phyloP scores from a whole-genome alignment of 2,797 vertebrate genomes.

The Gouania willdenowi region DNA sequence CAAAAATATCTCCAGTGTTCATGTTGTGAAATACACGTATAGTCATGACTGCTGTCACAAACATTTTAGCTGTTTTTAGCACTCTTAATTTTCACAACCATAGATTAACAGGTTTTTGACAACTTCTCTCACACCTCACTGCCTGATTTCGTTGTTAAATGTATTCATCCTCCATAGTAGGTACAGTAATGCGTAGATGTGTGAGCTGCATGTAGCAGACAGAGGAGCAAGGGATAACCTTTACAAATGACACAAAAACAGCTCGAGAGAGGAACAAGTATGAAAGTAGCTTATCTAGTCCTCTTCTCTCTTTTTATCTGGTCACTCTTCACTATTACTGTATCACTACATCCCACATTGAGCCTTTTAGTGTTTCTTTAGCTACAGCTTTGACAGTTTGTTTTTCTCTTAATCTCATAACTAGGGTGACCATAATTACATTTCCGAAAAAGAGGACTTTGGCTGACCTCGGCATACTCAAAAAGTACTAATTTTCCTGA shows the following conservation, averaged over 20 bases:
- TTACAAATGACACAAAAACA: conserved; percentile 51
- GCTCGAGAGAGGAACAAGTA: conserved; percentile 33
- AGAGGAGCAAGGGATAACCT: conserved; percentile 55
- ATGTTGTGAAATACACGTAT: too few species aligned
- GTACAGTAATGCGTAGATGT: background rate
- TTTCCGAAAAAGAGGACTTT: too few species aligned
- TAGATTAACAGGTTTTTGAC: conserved; percentile 24
- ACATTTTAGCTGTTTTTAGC: conserved; percentile 15
- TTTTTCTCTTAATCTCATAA: conserved; percentile 26
- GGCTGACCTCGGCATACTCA: too few species aligned
- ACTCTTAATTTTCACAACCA: conserved; percentile 2
- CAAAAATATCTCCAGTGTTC: too few species aligned
- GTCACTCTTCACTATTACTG: conserved; percentile 29
- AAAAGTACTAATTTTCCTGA: too few species aligned
- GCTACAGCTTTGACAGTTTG: conserved; percentile 15
- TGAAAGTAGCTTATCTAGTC: conserved; percentile 50
- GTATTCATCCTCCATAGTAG: background rate
- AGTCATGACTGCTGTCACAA: too few species aligned
- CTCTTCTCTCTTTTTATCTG: conserved; percentile 39
- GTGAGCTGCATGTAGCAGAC: conserved; percentile 18
- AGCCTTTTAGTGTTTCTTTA: conserved; percentile 30
- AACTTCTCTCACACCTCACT: conserved; percentile 2
- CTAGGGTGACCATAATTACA: too few species aligned
- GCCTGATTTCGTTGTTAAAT: conserved; percentile 7
- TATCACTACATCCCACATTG: conserved; percentile 31